phyloP scores from a whole-genome alignment of 2,888 invertebrate genomes.

The Eucriotettix oculatus region DNA sequence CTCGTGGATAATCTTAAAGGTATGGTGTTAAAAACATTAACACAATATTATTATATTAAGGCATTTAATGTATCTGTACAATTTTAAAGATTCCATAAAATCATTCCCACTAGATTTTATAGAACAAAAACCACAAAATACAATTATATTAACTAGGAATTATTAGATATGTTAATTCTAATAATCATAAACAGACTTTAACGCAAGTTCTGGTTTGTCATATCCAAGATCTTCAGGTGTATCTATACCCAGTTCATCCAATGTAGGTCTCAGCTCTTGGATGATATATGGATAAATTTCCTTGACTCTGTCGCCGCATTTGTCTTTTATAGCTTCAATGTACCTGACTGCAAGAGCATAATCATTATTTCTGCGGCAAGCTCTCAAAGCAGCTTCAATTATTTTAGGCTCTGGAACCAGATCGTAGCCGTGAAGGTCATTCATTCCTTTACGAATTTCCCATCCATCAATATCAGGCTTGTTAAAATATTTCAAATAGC shows the following conservation, averaged over 20 bases:
- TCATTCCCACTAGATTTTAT: too few species aligned
- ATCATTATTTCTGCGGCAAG: conserved; percentile 88
- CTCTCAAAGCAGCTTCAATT: conserved; percentile 68
- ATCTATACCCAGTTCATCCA: conserved; percentile 82
- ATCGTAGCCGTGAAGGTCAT: conserved; percentile 78
- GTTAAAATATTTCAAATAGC: conserved; percentile 71
- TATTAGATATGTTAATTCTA: not conserved
- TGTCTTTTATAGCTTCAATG: conserved; percentile 79
- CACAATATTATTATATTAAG: too few species aligned
- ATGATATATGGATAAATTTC: conserved; percentile 78
- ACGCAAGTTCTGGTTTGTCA: conserved; percentile 88
- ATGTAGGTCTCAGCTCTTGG: conserved; percentile 80
- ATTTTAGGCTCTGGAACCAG: conserved; percentile 84
- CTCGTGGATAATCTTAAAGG: too few species aligned
- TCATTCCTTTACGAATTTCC: conserved; percentile 87
- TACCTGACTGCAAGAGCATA: conserved; percentile 84
- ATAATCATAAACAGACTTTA: conserved; percentile 55
- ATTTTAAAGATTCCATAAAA: too few species aligned
- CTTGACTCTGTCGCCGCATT: conserved; percentile 57
- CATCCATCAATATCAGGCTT: conserved; percentile 81
- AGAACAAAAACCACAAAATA: too few species aligned
- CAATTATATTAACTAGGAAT: too few species aligned
- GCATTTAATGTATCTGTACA: too few species aligned
- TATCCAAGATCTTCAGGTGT: conserved; percentile 93
- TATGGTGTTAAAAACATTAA: too few species aligned